Evolutionary conservation across 2,888 invertebrate species (phyloP).

Genomic region (Drosophila pseudotalamancana): DNA sequence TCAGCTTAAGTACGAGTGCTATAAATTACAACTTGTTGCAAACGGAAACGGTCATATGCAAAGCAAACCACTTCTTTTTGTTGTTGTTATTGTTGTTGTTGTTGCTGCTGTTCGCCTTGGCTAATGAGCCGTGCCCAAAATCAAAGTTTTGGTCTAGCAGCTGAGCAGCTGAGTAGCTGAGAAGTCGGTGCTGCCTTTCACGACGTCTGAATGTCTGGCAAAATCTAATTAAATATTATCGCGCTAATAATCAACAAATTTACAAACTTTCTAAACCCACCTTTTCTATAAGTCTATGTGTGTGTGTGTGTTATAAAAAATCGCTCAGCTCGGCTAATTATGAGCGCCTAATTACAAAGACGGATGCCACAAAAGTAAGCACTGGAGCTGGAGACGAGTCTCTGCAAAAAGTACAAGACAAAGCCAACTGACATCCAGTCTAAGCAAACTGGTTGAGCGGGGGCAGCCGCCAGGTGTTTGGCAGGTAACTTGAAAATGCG

Average conservation of each 20-base stretch:
- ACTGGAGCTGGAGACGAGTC: slow-evolving; percentile 2
- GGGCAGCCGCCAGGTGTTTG: background rate
- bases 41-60: slow-evolving; percentile 69
- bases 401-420: slow-evolving; percentile 13
- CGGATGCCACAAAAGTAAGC: slow-evolving; percentile 65
- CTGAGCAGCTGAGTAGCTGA: no score
- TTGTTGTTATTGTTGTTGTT: slow-evolving; percentile 23
- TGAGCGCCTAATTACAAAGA: slow-evolving; percentile 77
- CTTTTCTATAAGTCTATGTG: slow-evolving; percentile 13
- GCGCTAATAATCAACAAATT: slow-evolving; percentile 74
- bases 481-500: slow-evolving; percentile 6
- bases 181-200: slow-evolving; percentile 56
- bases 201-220: slow-evolving; percentile 46
- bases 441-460: slow-evolving; percentile 44
- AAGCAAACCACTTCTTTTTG: slow-evolving; percentile 35
- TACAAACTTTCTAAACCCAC: slow-evolving; percentile 70
- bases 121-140: slow-evolving; percentile 63
- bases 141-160: slow-evolving; percentile 1
- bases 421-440: slow-evolving; percentile 19
- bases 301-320: slow-evolving; percentile 43
- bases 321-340: slow-evolving; percentile 67
- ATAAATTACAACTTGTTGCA: slow-evolving; percentile 63
- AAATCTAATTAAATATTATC: slow-evolving; percentile 79
- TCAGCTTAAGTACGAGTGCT: slow-evolving; percentile 58
- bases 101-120: slow-evolving; percentile 15